Evolutionary conservation across 2,797 vertebrate species (phyloP), one percentile per base, ranked within the genome.

Genomic region (Pseudochirops cupreus): DNA sequence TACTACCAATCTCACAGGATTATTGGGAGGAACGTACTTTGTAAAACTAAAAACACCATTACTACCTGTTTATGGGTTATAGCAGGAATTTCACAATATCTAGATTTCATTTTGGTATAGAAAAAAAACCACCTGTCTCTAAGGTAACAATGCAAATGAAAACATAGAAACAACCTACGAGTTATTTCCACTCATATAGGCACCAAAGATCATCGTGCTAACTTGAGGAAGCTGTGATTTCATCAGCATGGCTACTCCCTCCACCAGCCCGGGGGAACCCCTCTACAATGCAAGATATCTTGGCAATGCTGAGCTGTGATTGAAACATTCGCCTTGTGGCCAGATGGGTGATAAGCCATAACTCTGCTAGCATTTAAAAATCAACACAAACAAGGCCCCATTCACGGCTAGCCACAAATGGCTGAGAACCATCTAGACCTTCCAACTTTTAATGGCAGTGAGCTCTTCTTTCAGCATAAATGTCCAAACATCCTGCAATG

Each of bases 291-390:
- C 67, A 82, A 82, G 11, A 46, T 39, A 82, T 24, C 39, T 39
- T 74, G n/a, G n/a, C 67, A 74, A 74, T 39, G n/a, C n/a, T 74
- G n/a, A 74, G 67, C 21, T 39, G 67, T 74, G n/a, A n/a, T 18
- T 74, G 67, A 74, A 39, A 39, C 21, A 39, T 74, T 74, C 16
- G 39, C 18, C 67, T 39, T 82, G 67, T 82, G n/a, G 67, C n/a
- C 67, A 82, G n/a, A 46, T 18, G 16, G n/a, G 18, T 82, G n/a
- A 82, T 82, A 39, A 46, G n/a, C 18, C 18, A 92, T 53, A 59
- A 93, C 89, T 94, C 92, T 92, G 92, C 90, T n/a, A 56, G 53
- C 52, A 90, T 56, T 92, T 96, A 95, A 96, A 95, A 97, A 93
- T 92, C 56, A 94, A 94, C 52, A 91, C 52, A 95, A 95, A 95